Evolutionary conservation across 64 coral and sea anemone genomes (phyloP).

Genomic region (Stichodactyla mertensii): DNA sequence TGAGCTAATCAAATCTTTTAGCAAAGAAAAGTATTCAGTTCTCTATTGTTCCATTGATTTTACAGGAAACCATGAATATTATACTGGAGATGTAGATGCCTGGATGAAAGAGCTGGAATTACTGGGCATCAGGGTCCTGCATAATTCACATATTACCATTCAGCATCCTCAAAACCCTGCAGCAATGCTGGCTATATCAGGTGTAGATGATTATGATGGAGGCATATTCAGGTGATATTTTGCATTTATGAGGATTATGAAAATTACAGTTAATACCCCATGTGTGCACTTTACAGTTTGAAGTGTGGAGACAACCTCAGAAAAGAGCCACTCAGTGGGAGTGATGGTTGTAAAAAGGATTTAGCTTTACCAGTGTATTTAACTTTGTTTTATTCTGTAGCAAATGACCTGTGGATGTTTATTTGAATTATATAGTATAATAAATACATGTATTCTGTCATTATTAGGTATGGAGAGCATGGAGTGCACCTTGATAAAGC

Average conservation of each 20-base stretch:
- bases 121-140: conserved; percentile 58
- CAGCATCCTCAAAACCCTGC: conserved; percentile 43
- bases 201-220: conserved; percentile 70
- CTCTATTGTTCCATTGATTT: background rate
- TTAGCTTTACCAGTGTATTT: too few species aligned
- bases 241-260: background rate
- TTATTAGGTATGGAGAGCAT: conserved; percentile 81
- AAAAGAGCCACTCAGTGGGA: too few species aligned
- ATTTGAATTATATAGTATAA: too few species aligned
- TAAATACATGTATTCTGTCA: background rate
- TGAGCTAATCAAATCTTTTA: too few species aligned
- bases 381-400: too few species aligned
- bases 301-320: too few species aligned
- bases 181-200: conserved; percentile 62
- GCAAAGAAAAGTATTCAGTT: background rate
- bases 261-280: too few species aligned
- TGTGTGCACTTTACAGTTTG: too few species aligned
- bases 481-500: conserved; percentile 64
- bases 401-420: too few species aligned
- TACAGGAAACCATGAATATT: conserved; percentile 78
- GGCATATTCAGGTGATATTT: conserved; percentile 55
- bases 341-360: too few species aligned
- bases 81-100: conserved; percentile 70
- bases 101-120: conserved; percentile 72
- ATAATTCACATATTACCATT: conserved; percentile 67